These are phyloP conservation scores for Nanorana parkeri DNA, from an alignment of 2,113 vertebrate genomes.

Conservation along the genomic window DNA sequence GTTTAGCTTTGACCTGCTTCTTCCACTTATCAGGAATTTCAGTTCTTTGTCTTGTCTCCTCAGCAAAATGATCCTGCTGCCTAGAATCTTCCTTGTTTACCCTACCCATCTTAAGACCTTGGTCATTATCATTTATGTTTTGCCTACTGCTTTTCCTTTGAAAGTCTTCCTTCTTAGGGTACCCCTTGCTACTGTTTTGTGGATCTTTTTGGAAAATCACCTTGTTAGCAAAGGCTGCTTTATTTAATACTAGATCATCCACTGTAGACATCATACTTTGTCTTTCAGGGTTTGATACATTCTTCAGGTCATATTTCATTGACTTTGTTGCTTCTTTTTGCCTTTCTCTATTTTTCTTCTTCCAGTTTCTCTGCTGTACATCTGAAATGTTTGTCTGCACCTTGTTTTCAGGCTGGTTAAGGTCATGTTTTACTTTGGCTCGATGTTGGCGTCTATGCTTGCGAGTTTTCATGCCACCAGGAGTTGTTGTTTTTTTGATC, in stretches of 20 bases:
- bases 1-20: not conserved
- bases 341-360: not conserved
- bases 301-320: not conserved
- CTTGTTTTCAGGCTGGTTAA: not conserved
- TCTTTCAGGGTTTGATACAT: not conserved
- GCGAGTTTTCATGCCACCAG: not conserved
- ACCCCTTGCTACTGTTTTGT: not conserved
- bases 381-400: not conserved
- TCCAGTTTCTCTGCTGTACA: not conserved
- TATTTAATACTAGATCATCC: not conserved
- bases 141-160: not conserved
- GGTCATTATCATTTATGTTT: not conserved
- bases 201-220: not conserved
- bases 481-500: not conserved
- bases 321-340: not conserved
- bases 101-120: not conserved
- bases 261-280: not conserved
- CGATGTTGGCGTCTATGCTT: not conserved
- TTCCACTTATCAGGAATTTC: not conserved
- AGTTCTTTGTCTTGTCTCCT: not conserved
- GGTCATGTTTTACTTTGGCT: not conserved
- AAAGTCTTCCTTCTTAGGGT: not conserved
- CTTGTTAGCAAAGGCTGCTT: not conserved
- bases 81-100: not conserved
- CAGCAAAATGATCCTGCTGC: not conserved